Percentiles rank a stretch among this genome's conserved stretches.
Conservation (phyloP, 2,797 vertebrate species). For the Ara ararauna region DNA sequence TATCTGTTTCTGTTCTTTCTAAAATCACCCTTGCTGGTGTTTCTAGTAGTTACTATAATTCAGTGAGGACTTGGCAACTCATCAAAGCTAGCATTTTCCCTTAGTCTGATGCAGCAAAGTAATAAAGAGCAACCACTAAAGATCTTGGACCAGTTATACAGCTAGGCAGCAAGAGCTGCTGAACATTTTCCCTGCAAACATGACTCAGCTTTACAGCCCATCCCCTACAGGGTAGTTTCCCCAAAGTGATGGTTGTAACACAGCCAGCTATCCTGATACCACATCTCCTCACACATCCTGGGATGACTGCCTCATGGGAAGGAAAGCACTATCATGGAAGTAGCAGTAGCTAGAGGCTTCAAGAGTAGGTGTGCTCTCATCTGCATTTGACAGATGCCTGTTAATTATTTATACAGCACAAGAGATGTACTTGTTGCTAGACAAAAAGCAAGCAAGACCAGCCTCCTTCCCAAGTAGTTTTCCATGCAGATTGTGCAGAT, state of each 20-base stretch:
- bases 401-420: background rate
- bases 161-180: background rate
- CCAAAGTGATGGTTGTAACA: background rate
- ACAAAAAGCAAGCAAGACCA: background rate
- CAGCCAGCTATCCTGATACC: background rate
- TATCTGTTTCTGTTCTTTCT: background rate
- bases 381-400: background rate
- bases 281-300: background rate
- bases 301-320: background rate
- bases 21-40: constrained; percentile 3
- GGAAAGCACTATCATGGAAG: background rate
- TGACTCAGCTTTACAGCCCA: constrained; percentile 32
- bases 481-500: background rate
- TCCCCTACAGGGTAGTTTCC: background rate
- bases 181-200: background rate
- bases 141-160: background rate
- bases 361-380: background rate
- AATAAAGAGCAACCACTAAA: constrained; percentile 1
- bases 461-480: background rate
- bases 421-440: background rate
- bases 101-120: constrained; percentile 16
- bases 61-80: constrained; percentile 5
- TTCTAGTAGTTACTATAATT: constrained; percentile 41
- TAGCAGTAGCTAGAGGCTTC: background rate
- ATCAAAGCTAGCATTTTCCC: constrained; percentile 33